A percentile compares a stretch with the other conserved stretches of the same genome.
Evolutionary conservation across 2,113 vertebrate species (phyloP).

Genomic region (Ursus arctos): DNA sequence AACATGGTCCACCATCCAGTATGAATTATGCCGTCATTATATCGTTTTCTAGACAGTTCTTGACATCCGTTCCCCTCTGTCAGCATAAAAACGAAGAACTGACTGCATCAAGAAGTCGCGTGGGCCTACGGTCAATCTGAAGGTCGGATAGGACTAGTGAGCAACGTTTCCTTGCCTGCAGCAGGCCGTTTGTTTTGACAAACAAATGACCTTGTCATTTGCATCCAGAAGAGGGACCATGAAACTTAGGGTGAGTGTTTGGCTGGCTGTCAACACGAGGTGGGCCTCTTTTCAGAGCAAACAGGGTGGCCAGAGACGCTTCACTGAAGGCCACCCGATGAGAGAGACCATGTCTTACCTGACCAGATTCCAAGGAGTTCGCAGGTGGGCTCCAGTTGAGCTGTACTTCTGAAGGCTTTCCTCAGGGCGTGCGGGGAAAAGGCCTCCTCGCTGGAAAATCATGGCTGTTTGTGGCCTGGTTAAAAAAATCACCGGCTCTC

Average conservation of each 20-base stretch:
- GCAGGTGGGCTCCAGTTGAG: not conserved
- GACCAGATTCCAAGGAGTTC: constrained; percentile 32
- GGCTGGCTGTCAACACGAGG: not conserved
- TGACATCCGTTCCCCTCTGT: not conserved
- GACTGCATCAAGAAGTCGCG: not conserved
- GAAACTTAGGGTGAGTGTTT: not conserved
- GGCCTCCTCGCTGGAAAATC: not conserved
- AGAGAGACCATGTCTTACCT: not conserved
- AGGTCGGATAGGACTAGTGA: not conserved
- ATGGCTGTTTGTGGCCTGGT: not conserved
- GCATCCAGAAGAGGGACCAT: not conserved
- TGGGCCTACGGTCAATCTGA: not conserved
- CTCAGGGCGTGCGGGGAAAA: not conserved
- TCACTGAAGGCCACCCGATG: constrained; percentile 26
- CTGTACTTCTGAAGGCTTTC: constrained; percentile 39
- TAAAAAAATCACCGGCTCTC: not conserved
- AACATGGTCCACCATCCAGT: not conserved
- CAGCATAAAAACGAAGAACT: constrained; percentile 30
- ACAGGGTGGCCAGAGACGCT: not conserved
- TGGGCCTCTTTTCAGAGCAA: not conserved
- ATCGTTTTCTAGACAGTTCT: not conserved
- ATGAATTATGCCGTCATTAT: constrained; percentile 7
- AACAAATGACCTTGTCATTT: not conserved
- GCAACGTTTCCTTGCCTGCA: not conserved
- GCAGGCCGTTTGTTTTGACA: constrained; percentile 48